A percentile compares a stretch with the other conserved stretches of the same genome.
Evolutionary conservation across 2,113 vertebrate species (phyloP).

Genomic region (Callithrix jacchus): DNA sequence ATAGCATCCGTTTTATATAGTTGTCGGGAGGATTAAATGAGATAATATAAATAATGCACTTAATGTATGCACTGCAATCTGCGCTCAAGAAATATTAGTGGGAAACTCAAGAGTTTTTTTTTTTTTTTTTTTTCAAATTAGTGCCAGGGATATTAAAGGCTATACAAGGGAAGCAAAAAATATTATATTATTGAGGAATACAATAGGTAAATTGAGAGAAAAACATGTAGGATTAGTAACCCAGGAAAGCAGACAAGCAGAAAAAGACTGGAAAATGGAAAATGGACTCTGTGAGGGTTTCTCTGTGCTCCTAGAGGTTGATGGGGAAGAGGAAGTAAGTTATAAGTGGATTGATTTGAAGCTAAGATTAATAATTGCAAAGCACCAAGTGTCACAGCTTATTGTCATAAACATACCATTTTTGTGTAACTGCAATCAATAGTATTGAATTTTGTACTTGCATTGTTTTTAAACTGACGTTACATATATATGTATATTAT

Average conservation of each 20-base stretch:
- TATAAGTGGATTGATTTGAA: neutral
- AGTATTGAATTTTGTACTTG: neutral
- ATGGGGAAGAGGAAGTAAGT: neutral
- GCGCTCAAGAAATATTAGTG: neutral
- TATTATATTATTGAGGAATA: neutral
- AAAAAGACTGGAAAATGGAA: neutral
- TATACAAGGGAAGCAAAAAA: neutral
- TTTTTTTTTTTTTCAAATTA: neutral
- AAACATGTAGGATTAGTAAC: neutral
- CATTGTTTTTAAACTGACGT: neutral
- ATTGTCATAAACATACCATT: neutral
- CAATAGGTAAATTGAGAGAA: neutral
- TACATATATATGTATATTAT: neutral
- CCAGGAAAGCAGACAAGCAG: neutral
- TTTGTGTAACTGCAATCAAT: neutral
- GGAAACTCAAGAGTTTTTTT: neutral
- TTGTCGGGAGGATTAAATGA: neutral
- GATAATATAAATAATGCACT: neutral
- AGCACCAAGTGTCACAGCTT: neutral
- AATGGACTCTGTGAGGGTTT: neutral
- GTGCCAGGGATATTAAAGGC: neutral
- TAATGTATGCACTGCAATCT: neutral
- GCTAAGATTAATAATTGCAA: neutral
- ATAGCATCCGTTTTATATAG: neutral
- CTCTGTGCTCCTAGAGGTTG: neutral